Percentiles rank a stretch among this genome's conserved stretches.
Conservation (phyloP, 2,113 vertebrate species). For the Sorex araneus region DNA sequence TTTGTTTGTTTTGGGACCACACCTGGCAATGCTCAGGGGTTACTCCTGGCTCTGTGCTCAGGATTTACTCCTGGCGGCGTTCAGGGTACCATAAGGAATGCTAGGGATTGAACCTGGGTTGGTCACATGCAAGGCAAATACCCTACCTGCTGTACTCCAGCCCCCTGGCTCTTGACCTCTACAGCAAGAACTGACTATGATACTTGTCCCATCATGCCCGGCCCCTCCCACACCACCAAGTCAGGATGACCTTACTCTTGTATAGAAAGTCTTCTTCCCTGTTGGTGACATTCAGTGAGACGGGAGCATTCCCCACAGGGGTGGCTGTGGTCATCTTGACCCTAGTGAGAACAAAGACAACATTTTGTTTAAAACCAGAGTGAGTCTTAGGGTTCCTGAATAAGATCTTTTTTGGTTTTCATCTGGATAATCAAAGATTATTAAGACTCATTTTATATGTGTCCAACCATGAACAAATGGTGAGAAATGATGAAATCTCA, state of each 20-base stretch:
- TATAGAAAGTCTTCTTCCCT: slow-evolving; percentile 88
- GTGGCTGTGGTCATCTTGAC: slow-evolving; percentile 87
- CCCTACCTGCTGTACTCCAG: not conserved
- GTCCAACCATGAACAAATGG: no score
- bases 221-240: not conserved
- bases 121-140: not conserved
- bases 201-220: not conserved
- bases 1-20: no score
- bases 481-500: no score
- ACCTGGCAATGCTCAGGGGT: no score
- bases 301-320: slow-evolving; percentile 66
- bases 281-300: slow-evolving; percentile 83
- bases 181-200: not conserved
- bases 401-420: not conserved
- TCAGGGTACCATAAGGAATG: no score
- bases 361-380: slow-evolving; percentile 20
- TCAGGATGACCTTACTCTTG: slow-evolving; percentile 87
- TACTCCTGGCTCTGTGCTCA: no score
- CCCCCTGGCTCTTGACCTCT: not conserved
- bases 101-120: no score
- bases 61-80: no score
- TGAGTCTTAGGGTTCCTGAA: not conserved
- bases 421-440: not conserved
- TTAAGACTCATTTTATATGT: not conserved
- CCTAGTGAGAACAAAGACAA: not conserved